Evolutionary conservation across 2,797 vertebrate genomes (phyloP).

Genomic region (Anguilla pacifica): DNA sequence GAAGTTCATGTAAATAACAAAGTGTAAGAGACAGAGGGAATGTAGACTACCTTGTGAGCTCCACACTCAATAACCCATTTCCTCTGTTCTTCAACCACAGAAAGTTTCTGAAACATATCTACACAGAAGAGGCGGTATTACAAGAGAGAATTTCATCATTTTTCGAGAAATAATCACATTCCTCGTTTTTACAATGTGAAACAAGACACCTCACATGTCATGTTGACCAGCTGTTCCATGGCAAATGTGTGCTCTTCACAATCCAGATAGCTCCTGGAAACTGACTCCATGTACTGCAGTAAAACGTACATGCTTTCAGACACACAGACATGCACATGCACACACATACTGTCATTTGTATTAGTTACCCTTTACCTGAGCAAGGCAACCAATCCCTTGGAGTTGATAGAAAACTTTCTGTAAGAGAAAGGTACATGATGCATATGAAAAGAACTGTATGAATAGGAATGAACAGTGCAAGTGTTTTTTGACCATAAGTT

Average conservation of each 20-base stretch:
- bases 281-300: constrained; percentile 78
- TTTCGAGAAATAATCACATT: neutral
- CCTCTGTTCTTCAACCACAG: constrained; percentile 75
- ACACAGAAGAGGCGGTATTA: neutral
- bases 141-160: neutral
- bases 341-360: neutral
- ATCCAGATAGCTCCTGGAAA: constrained; percentile 70
- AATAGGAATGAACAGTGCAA: neutral
- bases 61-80: constrained; percentile 76
- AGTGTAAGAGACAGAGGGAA: neutral
- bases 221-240: constrained; percentile 80
- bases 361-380: constrained; percentile 70
- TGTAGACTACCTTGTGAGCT: constrained; percentile 75
- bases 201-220: constrained; percentile 76
- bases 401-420: constrained; percentile 81
- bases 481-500: neutral
- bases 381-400: constrained; percentile 74
- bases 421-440: constrained; percentile 40
- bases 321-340: neutral
- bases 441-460: neutral
- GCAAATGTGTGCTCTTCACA: constrained; percentile 72
- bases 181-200: neutral
- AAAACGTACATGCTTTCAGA: neutral
- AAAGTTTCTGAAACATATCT: constrained; percentile 90
- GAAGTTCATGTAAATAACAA: neutral